Percentiles rank a stretch among this genome's conserved stretches.
Conservation (phyloP, 2,113 vertebrate species). For the Boleophthalmus pectinirostris region DNA sequence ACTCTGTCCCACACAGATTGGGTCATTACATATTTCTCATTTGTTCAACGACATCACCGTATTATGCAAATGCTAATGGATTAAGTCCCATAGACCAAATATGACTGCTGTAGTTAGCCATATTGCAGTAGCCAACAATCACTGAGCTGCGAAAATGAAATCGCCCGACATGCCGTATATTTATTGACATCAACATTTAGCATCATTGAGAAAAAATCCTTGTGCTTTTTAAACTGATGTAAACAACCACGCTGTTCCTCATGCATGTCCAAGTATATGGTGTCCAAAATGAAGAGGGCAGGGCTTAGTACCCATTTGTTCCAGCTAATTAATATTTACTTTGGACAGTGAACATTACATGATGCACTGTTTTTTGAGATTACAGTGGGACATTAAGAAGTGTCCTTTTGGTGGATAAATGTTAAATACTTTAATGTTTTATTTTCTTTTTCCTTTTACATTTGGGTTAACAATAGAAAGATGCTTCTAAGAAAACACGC, state of each 20-base stretch:
- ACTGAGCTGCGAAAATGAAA: conserved; percentile 75
- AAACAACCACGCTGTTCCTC: conserved; percentile 56
- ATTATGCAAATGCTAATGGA: conserved; percentile 74
- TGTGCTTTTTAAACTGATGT: conserved; percentile 49
- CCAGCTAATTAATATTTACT: conserved; percentile 36
- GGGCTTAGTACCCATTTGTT: conserved; percentile 14
- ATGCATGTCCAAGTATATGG: conserved; percentile 49
- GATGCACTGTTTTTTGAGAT: not conserved
- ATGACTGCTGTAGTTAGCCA: conserved; percentile 61
- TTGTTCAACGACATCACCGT: conserved; percentile 61
- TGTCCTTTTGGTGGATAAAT: not conserved
- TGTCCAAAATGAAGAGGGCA: conserved; percentile 46
- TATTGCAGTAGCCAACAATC: conserved; percentile 69
- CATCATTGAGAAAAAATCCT: conserved; percentile 57
- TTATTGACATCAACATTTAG: conserved; percentile 55
- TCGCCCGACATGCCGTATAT: conserved; percentile 58
- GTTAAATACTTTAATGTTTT: not conserved
- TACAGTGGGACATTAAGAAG: not conserved
- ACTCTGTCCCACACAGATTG: conserved; percentile 64
- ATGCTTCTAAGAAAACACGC: too few species aligned
- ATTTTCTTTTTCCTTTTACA: too few species aligned
- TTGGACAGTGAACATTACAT: not conserved
- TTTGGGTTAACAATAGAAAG: too few species aligned
- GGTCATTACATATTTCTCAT: conserved; percentile 71
- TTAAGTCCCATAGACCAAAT: conserved; percentile 64